phyloP scores from a whole-genome alignment of 2,888 invertebrate species.

The Amphipyra berbera region DNA sequence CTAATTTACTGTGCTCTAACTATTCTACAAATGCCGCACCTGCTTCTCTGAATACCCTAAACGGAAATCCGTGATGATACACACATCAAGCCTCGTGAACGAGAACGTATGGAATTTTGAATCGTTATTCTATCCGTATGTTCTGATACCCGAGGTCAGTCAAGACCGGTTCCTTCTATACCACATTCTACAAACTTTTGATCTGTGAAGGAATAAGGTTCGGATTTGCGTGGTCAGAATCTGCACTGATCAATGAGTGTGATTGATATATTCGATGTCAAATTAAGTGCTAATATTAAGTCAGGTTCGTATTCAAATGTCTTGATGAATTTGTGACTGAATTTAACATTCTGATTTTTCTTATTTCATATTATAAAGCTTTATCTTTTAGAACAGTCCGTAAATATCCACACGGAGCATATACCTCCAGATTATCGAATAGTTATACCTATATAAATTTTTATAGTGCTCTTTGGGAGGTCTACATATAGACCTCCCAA shows the following conservation, averaged over 20 bases:
- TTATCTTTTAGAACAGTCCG: neutral
- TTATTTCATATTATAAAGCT: neutral
- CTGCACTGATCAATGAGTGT: slow-evolving; percentile 46
- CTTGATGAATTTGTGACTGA: slow-evolving; percentile 12
- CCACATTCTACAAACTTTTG: slow-evolving; percentile 1
- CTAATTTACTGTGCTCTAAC: too few relatives aligned
- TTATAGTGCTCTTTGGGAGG: too few relatives aligned
- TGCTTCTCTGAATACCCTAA: slow-evolving; percentile 28
- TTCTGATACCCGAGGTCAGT: slow-evolving; percentile 57
- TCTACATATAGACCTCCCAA: too few relatives aligned
- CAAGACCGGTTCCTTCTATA: slow-evolving; percentile 51
- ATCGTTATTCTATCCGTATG: slow-evolving; percentile 59
- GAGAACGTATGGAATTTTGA: slow-evolving; percentile 55
- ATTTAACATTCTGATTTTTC: slow-evolving; percentile 1
- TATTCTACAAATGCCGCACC: slow-evolving; percentile 20
- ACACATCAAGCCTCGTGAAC: slow-evolving; percentile 47
- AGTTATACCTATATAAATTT: too few relatives aligned
- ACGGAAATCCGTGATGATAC: slow-evolving; percentile 55
- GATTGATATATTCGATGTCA: slow-evolving; percentile 64
- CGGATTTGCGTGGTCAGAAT: slow-evolving; percentile 24
- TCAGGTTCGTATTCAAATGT: slow-evolving; percentile 35
- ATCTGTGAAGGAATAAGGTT: slow-evolving; percentile 33
- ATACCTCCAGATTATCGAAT: too few relatives aligned
- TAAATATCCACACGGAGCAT: too few relatives aligned
- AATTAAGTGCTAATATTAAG: slow-evolving; percentile 60